phyloP scores from a whole-genome alignment of 2,797 vertebrate genomes.

The Pangasius mekongensis region DNA sequence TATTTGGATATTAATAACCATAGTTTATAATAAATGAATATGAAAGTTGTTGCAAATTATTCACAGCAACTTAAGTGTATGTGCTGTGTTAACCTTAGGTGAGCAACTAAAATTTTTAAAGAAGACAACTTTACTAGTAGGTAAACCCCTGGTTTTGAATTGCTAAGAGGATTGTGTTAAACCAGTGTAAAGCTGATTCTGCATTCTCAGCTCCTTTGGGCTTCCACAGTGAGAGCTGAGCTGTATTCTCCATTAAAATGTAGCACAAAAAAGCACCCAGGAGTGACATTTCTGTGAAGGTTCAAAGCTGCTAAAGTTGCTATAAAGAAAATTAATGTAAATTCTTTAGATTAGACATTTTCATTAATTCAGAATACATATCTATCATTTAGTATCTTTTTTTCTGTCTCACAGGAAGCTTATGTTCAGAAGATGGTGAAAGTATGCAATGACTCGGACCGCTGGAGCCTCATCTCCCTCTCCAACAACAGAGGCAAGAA shows the following conservation, averaged over 20 bases:
- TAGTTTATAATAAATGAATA: background rate
- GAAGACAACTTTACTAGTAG: conserved; percentile 61
- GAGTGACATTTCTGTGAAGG: background rate
- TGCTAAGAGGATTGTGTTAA: conserved; percentile 76
- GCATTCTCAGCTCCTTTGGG: conserved; percentile 62
- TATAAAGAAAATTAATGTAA: background rate
- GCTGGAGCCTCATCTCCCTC: conserved; percentile 98
- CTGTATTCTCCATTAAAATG: background rate
- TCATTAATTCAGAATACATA: background rate
- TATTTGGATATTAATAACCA: background rate
- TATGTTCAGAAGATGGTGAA: conserved; percentile 99
- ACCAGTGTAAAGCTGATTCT: conserved; percentile 72
- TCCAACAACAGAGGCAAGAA: conserved; percentile 99
- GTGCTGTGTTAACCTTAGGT: background rate
- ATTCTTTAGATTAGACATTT: background rate
- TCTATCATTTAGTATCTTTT: conserved; percentile 53
- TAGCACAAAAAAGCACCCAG: background rate
- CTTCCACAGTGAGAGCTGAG: conserved; percentile 20
- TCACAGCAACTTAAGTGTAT: background rate
- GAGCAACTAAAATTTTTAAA: background rate
- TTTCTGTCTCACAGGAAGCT: conserved; percentile 83
- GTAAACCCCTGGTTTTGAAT: conserved; percentile 66
- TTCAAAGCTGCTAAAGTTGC: background rate
- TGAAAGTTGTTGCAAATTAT: background rate
- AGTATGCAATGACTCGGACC: conserved; percentile 97